Evolutionary conservation across 2,113 vertebrate species (phyloP).

Genomic region (Pycnonotus jocosus): DNA sequence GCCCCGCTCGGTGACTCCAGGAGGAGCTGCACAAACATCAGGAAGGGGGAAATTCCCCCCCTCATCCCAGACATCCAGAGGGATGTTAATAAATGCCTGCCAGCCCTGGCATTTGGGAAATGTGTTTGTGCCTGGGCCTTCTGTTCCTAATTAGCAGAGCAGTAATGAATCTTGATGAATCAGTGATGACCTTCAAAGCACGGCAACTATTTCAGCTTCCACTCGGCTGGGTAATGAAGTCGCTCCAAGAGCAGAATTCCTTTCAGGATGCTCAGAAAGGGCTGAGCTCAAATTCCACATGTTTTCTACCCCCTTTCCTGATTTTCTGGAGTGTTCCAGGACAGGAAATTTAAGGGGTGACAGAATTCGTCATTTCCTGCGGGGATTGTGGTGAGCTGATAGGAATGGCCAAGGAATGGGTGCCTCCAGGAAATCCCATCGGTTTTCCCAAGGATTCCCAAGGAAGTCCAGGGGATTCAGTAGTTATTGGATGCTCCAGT

Average conservation of each 20-base stretch:
- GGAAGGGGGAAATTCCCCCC: neutral
- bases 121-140: neutral
- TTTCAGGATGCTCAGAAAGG: neutral
- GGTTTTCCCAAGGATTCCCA: neutral
- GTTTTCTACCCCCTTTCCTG: neutral
- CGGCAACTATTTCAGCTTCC: neutral
- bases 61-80: neutral
- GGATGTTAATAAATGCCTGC: neutral
- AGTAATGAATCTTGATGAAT: conserved; percentile 13
- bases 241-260: neutral
- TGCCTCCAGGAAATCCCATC: neutral
- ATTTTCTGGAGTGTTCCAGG: neutral
- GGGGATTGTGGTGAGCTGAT: neutral
- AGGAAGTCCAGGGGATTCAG: neutral
- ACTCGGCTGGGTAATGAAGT: neutral
- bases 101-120: neutral
- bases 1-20: neutral
- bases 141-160: conserved; percentile 7
- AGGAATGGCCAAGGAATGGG: neutral
- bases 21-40: rapidly evolving
- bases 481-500: neutral
- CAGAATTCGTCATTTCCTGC: neutral
- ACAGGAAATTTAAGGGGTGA: neutral
- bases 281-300: neutral
- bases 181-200: conserved; percentile 39